A percentile compares a stretch with the other conserved stretches of the same genome.
These are phyloP conservation scores for Platycnemis pennipes DNA, from an alignment of 2,888 invertebrate species.

Conservation along the genomic window DNA sequence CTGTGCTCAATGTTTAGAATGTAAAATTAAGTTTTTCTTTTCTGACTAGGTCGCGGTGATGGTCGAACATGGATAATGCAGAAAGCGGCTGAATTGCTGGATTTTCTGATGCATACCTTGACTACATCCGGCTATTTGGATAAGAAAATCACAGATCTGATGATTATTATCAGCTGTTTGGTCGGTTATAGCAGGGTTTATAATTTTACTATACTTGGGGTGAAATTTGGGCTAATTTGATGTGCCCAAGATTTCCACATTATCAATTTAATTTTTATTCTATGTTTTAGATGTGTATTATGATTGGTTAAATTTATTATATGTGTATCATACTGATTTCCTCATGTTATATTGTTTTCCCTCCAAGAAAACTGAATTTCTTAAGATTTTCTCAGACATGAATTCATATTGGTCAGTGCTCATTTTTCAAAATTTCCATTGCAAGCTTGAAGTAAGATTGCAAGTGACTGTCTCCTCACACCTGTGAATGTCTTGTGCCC, in stretches of 20 bases:
- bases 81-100: slow-evolving; percentile 45
- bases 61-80: slow-evolving; percentile 59
- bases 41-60: slow-evolving; percentile 49
- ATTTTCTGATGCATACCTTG: slow-evolving; percentile 59
- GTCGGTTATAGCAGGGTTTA: slow-evolving; percentile 67
- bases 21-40: background rate
- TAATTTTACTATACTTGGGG: slow-evolving; percentile 65
- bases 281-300: slow-evolving; percentile 60
- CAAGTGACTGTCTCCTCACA: slow-evolving; percentile 33
- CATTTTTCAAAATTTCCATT: slow-evolving; percentile 6
- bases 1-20: too few relatives aligned
- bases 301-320: slow-evolving; percentile 48
- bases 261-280: slow-evolving; percentile 55
- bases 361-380: slow-evolving; percentile 41
- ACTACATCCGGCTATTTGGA: slow-evolving; percentile 55
- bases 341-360: slow-evolving; percentile 35
- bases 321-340: slow-evolving; percentile 59
- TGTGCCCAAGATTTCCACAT: slow-evolving; percentile 45
- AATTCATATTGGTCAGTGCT: background rate
- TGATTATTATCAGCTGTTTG: slow-evolving; percentile 32
- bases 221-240: slow-evolving; percentile 41
- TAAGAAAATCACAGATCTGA: slow-evolving; percentile 55
- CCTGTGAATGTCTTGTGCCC: slow-evolving; percentile 33
- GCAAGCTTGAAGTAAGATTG: slow-evolving; percentile 46
- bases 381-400: slow-evolving; percentile 42